phyloP scores from a whole-genome alignment of 2,888 invertebrate genomes.

The Stenchaetothrips biformis region DNA sequence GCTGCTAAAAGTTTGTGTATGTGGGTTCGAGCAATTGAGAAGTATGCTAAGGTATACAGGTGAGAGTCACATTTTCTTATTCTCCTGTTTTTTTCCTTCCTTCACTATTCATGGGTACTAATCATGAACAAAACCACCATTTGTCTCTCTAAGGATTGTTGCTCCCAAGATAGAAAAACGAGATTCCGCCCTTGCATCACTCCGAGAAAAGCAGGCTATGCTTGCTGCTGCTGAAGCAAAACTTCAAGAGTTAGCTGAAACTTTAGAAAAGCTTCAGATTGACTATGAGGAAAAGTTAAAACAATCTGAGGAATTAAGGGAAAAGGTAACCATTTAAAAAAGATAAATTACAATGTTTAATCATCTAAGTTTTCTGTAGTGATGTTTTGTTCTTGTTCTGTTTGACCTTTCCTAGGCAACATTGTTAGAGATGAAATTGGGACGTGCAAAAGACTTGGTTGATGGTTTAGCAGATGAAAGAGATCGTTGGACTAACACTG shows the following conservation, averaged over 20 bases:
- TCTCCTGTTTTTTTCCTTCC: constrained; percentile 23
- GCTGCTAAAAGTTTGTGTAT: constrained; percentile 85
- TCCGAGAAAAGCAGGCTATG: constrained; percentile 73
- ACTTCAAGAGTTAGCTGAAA: constrained; percentile 68
- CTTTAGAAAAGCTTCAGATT: constrained; percentile 66
- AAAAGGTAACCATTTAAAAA: constrained; percentile 46
- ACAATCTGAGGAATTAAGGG: constrained; percentile 71
- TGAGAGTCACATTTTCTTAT: constrained; percentile 43
- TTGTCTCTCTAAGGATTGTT: constrained; percentile 56
- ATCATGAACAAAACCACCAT: constrained; percentile 4
- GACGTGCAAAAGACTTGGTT: constrained; percentile 77
- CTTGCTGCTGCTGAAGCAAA: constrained; percentile 73
- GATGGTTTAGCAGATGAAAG: constrained; percentile 76
- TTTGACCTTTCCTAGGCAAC: constrained; percentile 50
- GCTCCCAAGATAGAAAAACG: constrained; percentile 82
- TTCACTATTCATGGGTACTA: neutral
- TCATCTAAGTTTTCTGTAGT: constrained; percentile 1
- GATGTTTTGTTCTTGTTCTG: neutral
- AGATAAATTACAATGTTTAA: neutral
- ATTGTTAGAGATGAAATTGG: constrained; percentile 66
- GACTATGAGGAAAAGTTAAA: constrained; percentile 76
- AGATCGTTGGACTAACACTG: constrained; percentile 74
- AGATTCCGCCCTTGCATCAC: constrained; percentile 66
- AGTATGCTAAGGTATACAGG: constrained; percentile 84
- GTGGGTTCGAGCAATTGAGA: constrained; percentile 89